These are phyloP conservation scores for Callimorpha dominula DNA, from an alignment of 2,888 invertebrate species.

Conservation along the genomic window DNA sequence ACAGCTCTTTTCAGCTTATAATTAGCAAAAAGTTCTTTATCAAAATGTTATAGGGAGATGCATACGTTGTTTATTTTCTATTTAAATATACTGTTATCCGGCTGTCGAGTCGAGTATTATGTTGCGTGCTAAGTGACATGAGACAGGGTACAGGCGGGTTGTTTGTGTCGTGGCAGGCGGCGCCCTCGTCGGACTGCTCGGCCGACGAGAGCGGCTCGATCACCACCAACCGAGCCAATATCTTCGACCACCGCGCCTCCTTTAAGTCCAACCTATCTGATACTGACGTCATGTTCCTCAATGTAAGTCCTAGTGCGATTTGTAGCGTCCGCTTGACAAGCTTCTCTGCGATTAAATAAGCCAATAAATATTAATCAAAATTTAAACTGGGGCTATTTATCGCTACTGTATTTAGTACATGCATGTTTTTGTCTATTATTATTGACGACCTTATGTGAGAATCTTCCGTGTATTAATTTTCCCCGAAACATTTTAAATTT, in stretches of 20 bases:
- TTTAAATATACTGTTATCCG: background rate
- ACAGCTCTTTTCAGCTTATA: background rate
- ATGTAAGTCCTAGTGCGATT: conserved; percentile 89
- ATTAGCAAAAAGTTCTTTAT: background rate
- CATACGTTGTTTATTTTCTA: background rate
- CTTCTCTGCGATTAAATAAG: conserved; percentile 52
- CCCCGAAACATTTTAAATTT: no score
- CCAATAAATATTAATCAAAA: conserved; percentile 39
- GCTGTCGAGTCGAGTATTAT: conserved; percentile 12
- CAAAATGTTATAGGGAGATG: background rate
- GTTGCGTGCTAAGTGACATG: conserved; percentile 28
- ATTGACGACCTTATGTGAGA: conserved; percentile 2
- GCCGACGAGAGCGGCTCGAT: conserved; percentile 92
- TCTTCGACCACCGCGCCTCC: conserved; percentile 91
- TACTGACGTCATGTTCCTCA: conserved; percentile 96
- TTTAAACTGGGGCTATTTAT: conserved; percentile 34
- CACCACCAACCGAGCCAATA: conserved; percentile 91
- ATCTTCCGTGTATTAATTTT: background rate
- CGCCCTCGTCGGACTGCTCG: conserved; percentile 88
- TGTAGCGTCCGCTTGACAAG: conserved; percentile 55
- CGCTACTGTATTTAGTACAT: conserved; percentile 40
- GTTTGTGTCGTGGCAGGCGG: conserved; percentile 84
- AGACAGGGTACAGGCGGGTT: conserved; percentile 47
- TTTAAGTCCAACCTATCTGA: conserved; percentile 97
- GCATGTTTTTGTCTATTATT: conserved; percentile 39